These are phyloP conservation scores for Ctenodactylus gundi DNA, from an alignment of 2,113 vertebrate species.

Conservation along the genomic window DNA sequence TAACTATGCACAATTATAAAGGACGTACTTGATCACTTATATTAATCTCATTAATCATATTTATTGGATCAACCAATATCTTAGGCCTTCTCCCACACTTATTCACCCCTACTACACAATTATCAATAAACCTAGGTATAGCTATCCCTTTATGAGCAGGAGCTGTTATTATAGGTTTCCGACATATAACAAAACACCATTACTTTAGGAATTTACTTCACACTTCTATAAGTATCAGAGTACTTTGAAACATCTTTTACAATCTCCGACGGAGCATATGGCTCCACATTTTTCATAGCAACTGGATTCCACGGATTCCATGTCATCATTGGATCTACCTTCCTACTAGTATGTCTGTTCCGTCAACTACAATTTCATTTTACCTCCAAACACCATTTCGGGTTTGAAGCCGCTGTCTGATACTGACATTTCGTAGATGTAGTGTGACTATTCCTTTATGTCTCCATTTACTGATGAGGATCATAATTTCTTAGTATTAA, in stretches of 20 bases:
- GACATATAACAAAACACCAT: not conserved
- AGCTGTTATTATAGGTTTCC: not conserved
- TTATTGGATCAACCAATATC: no score
- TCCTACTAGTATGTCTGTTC: not conserved
- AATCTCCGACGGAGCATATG: not conserved
- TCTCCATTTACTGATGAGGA: not conserved
- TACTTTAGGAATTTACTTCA: rapidly evolving
- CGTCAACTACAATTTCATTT: not conserved
- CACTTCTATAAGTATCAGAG: rapidly evolving
- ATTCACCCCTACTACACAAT: not conserved
- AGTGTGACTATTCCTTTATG: not conserved
- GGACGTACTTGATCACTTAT: no score
- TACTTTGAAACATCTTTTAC: not conserved
- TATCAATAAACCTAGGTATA: not conserved
- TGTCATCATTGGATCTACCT: not conserved
- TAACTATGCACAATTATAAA: no score
- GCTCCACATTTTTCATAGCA: not conserved
- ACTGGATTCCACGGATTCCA: not conserved
- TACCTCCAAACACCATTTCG: not conserved
- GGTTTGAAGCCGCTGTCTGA: not conserved
- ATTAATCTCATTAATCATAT: no score
- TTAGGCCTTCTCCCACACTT: no score
- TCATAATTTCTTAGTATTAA: not conserved
- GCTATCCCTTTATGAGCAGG: not conserved
- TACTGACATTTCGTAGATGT: not conserved